These are phyloP conservation scores for Sitta europaea DNA, from an alignment of 2,113 vertebrate genomes.

Conservation along the genomic window DNA sequence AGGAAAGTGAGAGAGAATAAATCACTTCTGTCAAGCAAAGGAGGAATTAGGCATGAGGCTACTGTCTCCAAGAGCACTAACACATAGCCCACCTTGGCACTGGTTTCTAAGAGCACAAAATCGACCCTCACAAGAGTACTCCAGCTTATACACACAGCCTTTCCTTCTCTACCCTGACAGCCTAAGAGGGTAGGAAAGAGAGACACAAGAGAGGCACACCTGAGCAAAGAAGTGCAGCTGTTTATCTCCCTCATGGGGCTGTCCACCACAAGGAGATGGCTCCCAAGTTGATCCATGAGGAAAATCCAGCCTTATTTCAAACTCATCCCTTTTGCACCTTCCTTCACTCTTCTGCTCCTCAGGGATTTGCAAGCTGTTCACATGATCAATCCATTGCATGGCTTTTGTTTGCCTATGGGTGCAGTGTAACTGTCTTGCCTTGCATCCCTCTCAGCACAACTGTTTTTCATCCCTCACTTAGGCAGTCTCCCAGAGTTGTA, in stretches of 20 bases:
- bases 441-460: not conserved
- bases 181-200: not conserved
- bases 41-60: not conserved
- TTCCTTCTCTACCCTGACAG: not conserved
- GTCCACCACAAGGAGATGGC: rapidly evolving
- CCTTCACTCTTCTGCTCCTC: not conserved
- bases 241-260: not conserved
- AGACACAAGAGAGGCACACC: not conserved
- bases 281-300: not conserved
- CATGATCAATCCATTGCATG: rapidly evolving
- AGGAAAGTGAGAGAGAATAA: not conserved
- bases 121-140: rapidly evolving
- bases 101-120: rapidly evolving
- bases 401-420: not conserved
- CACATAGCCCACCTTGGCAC: not conserved
- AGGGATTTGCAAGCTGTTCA: not conserved
- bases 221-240: not conserved
- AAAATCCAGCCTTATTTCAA: not conserved
- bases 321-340: not conserved
- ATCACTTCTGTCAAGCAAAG: not conserved
- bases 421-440: not conserved
- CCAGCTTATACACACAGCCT: not conserved
- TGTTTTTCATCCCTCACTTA: not conserved
- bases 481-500: not conserved
- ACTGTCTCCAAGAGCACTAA: not conserved